Base-by-base conservation (phyloP, 2,797 vertebrate species). In the Danio aesculapii region DNA sequence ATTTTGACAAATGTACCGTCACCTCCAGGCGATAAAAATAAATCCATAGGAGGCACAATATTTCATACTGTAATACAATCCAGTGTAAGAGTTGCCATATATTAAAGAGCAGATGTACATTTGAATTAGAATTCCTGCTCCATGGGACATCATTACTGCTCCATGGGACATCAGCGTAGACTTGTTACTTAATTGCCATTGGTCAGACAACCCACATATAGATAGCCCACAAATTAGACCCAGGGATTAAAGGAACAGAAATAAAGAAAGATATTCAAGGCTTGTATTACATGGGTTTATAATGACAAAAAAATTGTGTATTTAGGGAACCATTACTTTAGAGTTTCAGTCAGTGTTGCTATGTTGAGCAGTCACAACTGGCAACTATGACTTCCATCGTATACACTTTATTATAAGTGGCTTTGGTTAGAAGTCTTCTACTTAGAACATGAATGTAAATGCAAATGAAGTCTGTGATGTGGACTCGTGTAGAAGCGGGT, bases 1-100 rank as follows among this genome's bases (percentile, higher is more conserved):
- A 88, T 90, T 91, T 89, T 91, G 94, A 95, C 94, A 95, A 94
- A 90, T 90, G 87, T 84, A 88, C 85, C 91, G 91, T 90, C 90
- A 92, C 87, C 89, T 91, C 88, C 86, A 69, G 52, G 85, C 79
- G 89, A 89, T 88, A 88, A 92, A 92, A 93, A 94, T 91, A 93
- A 90, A 91, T 90, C 76, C 84, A 78, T 87, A 90, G 89, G 90
- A 92, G 87, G 88, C 82, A 75, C 81, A 88, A 84, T 86, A 85
- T 90, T 88, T 83, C 50, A 59, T 30, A 49, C 12, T 61, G 50
- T 68, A 73, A 49, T 64, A 14, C 63, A 5, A 21, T 72, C 59
- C 67, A 49, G 59, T 11, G 47, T 68, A 71, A 75, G 30, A 83
- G 10, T 59, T 47, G 19, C 39, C 5, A 21, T 52, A 47, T 57